Conservation (phyloP, 1,140 invertebrate genomes). For the Drosophila triauraria region DNA sequence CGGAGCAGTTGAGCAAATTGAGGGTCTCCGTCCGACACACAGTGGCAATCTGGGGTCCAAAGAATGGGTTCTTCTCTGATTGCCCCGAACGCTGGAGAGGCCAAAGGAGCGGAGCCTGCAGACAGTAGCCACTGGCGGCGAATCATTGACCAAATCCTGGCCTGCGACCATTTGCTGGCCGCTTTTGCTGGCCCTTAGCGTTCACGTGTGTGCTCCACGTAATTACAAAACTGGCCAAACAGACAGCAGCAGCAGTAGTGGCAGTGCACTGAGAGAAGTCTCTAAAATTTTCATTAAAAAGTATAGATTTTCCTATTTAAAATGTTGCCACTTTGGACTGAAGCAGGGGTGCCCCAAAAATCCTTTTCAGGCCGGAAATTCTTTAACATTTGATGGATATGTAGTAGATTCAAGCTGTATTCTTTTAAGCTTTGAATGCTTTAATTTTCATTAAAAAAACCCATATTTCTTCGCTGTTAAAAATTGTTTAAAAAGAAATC, state of each 20-base stretch:
- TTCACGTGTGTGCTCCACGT: slow-evolving; percentile 48
- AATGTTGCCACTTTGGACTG: no score
- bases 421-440: neutral
- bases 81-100: slow-evolving; percentile 20
- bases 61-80: slow-evolving; percentile 29
- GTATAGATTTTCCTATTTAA: neutral
- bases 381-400: no score
- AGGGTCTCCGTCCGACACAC: slow-evolving; percentile 24
- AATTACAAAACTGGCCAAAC: slow-evolving; percentile 48
- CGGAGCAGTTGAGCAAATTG: slow-evolving; percentile 29
- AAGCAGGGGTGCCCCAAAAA: no score
- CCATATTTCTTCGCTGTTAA: neutral
- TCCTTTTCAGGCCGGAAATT: no score
- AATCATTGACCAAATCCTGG: slow-evolving; percentile 50
- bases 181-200: slow-evolving; percentile 42
- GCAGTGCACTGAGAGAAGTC: slow-evolving; percentile 7
- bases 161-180: slow-evolving; percentile 29
- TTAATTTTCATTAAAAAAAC: neutral
- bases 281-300: no score
- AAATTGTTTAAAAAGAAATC: neutral
- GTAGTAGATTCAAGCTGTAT: no score
- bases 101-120: slow-evolving; percentile 11
- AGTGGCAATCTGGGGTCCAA: slow-evolving; percentile 32
- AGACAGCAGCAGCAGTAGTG: slow-evolving; percentile 10
- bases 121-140: slow-evolving; percentile 40